Percentiles rank a stretch among this genome's conserved stretches.
phyloP scores from a whole-genome alignment of 2,888 invertebrate species.

The Nowickia ferox region DNA sequence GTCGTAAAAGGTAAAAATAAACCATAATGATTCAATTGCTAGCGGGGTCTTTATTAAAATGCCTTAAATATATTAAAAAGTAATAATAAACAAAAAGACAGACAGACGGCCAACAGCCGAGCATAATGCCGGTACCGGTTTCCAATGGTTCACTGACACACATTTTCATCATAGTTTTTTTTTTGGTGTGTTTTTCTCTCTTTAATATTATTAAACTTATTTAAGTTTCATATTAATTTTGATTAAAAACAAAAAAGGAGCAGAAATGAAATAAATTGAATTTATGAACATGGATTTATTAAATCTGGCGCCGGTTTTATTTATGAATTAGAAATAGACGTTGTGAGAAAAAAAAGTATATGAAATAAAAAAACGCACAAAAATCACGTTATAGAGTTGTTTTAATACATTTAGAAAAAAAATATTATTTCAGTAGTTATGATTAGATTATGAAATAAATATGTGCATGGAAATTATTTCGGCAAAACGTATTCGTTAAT shows the following conservation, averaged over 20 bases:
- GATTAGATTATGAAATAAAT: too few species aligned
- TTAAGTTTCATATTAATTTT: constrained; percentile 53
- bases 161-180: constrained; percentile 31
- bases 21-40: constrained; percentile 56
- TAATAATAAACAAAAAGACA: constrained; percentile 37
- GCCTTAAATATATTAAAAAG: constrained; percentile 62
- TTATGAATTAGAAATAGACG: constrained; percentile 25
- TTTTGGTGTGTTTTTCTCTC: background rate
- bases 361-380: constrained; percentile 9
- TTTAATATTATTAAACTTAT: constrained; percentile 36
- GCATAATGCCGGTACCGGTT: constrained; percentile 65
- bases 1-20: constrained; percentile 38
- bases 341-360: constrained; percentile 18
- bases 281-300: constrained; percentile 59
- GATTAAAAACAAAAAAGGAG: constrained; percentile 44
- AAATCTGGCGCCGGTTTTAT: constrained; percentile 65
- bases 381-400: constrained; percentile 20
- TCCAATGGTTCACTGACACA: constrained; percentile 68
- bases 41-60: constrained; percentile 61
- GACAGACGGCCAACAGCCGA: constrained; percentile 21
- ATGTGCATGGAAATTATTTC: too few species aligned
- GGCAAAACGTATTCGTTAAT: too few species aligned
- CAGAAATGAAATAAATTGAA: constrained; percentile 47
- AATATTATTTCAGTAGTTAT: background rate
- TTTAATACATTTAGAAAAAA: constrained; percentile 14